Percentiles rank a stretch among this genome's conserved stretches.
These are phyloP conservation scores for Toxotes jaculatrix DNA, from an alignment of 2,113 vertebrate genomes.

Conservation along the genomic window DNA sequence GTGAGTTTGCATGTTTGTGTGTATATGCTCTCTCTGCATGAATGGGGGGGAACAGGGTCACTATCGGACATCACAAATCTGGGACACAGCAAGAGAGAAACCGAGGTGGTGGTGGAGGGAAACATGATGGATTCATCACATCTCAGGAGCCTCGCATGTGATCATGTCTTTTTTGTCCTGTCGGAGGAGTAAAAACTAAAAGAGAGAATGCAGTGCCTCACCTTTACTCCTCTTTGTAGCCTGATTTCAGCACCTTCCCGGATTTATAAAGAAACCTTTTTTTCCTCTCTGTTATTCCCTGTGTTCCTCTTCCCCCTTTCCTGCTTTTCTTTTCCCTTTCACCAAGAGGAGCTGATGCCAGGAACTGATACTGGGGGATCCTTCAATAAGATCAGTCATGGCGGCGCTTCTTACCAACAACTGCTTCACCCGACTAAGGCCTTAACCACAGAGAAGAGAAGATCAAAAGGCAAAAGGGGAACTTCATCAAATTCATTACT, in stretches of 20 bases:
- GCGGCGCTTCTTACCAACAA: neutral
- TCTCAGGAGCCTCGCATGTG: no score
- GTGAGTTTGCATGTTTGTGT: constrained; percentile 19
- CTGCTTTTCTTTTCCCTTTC: neutral
- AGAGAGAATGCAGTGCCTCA: neutral
- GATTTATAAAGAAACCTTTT: neutral
- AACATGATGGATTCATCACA: neutral
- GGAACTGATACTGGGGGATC: neutral
- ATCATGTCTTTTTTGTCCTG: neutral
- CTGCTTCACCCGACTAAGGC: neutral
- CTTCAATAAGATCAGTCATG: neutral
- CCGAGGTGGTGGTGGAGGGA: neutral
- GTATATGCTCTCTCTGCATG: constrained; percentile 11
- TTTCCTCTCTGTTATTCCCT: neutral
- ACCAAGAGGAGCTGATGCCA: neutral
- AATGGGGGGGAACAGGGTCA: constrained; percentile 38
- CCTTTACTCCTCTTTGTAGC: neutral
- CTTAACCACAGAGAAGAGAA: neutral
- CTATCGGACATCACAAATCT: constrained; percentile 29
- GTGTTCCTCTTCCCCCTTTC: neutral
- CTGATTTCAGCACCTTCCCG: neutral
- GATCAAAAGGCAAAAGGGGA: neutral
- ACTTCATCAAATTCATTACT: neutral
- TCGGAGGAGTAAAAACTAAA: neutral
- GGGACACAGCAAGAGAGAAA: constrained; percentile 29